Percentiles rank a stretch among this genome's conserved stretches.
Evolutionary conservation across 1,140 invertebrate genomes (phyloP).

Genomic region (Nomia melanderi): DNA sequence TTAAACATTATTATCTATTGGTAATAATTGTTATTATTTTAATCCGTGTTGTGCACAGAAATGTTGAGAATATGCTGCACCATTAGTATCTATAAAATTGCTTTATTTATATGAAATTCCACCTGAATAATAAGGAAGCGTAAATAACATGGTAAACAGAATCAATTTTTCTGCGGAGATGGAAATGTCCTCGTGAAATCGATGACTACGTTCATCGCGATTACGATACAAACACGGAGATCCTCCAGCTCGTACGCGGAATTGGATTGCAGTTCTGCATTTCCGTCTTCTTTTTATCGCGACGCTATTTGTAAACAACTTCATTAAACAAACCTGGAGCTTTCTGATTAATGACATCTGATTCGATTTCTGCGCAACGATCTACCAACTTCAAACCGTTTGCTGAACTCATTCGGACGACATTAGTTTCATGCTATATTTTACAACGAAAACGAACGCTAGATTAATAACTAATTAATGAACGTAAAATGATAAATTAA

Average conservation of each 20-base stretch:
- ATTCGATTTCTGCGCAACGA: slow-evolving; percentile 4
- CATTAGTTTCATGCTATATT: too few relatives aligned
- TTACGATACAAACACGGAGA: neutral
- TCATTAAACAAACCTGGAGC: neutral
- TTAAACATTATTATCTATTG: too few relatives aligned
- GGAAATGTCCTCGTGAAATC: neutral
- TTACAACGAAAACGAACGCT: too few relatives aligned
- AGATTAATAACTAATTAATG: too few relatives aligned
- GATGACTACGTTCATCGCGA: neutral
- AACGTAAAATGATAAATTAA: too few relatives aligned
- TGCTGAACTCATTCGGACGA: too few relatives aligned
- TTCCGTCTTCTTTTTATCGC: slow-evolving; percentile 1
- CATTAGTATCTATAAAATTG: too few relatives aligned
- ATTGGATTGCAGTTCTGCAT: neutral
- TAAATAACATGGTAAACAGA: neutral
- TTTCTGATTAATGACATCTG: neutral
- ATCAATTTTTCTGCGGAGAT: neutral
- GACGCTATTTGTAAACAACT: neutral
- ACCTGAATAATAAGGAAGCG: neutral
- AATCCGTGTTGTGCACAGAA: too few relatives aligned
- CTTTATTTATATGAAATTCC: neutral
- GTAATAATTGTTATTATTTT: too few relatives aligned
- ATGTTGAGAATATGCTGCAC: too few relatives aligned
- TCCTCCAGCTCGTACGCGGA: neutral
- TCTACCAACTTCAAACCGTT: too few relatives aligned